Base-by-base conservation (phyloP, 2,797 vertebrate species). In the Myiotriccus ornatus region DNA sequence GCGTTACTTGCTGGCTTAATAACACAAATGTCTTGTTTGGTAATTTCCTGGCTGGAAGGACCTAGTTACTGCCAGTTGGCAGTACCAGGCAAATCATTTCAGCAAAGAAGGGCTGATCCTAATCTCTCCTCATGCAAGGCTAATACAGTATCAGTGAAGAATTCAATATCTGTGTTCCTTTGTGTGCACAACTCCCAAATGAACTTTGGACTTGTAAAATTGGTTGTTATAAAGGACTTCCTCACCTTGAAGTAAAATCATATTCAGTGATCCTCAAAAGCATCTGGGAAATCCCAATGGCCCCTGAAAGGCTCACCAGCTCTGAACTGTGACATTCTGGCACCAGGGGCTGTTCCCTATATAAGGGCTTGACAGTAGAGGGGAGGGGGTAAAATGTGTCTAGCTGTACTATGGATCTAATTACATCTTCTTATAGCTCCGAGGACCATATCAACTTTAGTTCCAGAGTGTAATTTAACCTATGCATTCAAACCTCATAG, bases 391-490 rank as follows among this genome's bases (percentile, higher is more conserved):
- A 92, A 87, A 77, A 86, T 81, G 30, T 60, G 62, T 53, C 64
- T 60, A 62, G 60, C 56, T 87, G 76, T 94, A 90, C 90, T 93
- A 64, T 57, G 81, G 87, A 93, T 97, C 89, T 87, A 73, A 94
- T 96, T 97, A 94, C 94, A 95, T 44, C 86, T 93, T 93, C 85
- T 64, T 90, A 82, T 46, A 92, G 71, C 84, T 94, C 83, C 4
- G 12, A 97, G 94, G 67, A 97, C 94, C 96, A 94, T 95, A 95
- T 46, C 94, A 96, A 83, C 94, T 97, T 96, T 85, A 44, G 52
- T 71, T 96, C 84, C 94, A 96, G 74, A 83, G 62, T 73, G 95
- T 90, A 96, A 96, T 20, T 89, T 89, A 96, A 74, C 56, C 92
- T 85, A 86, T 69, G 83, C 47, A 95, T 89, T 92, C 65, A 94